phyloP scores from a whole-genome alignment of 2,888 invertebrate genomes.

The Diarsia brunnea region DNA sequence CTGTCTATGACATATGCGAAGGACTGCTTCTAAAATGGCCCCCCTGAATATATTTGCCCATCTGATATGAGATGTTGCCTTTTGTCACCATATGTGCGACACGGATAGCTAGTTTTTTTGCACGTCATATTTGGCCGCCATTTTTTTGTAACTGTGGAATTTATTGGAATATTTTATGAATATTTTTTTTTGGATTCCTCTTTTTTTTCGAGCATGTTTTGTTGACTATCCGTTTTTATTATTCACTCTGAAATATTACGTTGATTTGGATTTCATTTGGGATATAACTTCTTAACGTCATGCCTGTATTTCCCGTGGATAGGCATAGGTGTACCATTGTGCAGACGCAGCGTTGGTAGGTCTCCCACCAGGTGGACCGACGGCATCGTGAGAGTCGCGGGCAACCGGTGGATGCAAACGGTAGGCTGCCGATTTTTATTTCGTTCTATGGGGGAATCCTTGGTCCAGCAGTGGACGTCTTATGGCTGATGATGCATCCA shows the following conservation, averaged over 20 bases:
- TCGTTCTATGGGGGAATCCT: too few species aligned
- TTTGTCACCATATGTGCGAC: conserved; percentile 84
- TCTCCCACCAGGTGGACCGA: too few species aligned
- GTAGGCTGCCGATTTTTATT: too few species aligned
- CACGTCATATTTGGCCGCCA: conserved; percentile 51
- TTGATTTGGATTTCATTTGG: background rate
- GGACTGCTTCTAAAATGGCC: conserved; percentile 83
- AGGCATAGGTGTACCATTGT: background rate
- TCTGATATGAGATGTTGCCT: conserved; percentile 83
- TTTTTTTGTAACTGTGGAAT: conserved; percentile 50
- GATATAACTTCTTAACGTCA: background rate
- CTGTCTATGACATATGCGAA: conserved; percentile 88
- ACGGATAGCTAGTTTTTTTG: conserved; percentile 65
- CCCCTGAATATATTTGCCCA: conserved; percentile 89
- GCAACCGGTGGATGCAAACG: too few species aligned
- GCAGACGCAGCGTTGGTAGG: too few species aligned
- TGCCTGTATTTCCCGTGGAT: background rate
- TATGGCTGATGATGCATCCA: too few species aligned
- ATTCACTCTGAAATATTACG: background rate
- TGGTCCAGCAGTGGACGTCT: too few species aligned
- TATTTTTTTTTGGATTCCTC: background rate
- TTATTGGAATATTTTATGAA: conserved; percentile 53
- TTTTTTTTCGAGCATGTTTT: background rate
- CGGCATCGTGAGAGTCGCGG: too few species aligned
- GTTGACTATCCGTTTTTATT: background rate